Base-by-base conservation (phyloP, 2,113 vertebrate species). In the Dromaius novaehollandiae region DNA sequence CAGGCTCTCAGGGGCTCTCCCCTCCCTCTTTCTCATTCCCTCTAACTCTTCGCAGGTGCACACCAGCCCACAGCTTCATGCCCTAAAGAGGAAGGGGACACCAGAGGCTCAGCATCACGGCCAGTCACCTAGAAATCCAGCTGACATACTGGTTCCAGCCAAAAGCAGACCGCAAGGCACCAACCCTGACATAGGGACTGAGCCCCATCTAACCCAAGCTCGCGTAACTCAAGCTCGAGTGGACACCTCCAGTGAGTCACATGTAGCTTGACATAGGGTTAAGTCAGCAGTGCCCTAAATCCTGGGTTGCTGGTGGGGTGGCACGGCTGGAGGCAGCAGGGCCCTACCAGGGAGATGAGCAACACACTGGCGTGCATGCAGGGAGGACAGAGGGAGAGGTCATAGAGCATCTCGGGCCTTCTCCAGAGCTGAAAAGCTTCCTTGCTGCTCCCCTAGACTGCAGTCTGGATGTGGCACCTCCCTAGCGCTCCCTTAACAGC, bases 311-410 rank as follows among this genome's bases (percentile, higher is more conserved):
- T 22, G n/a, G 1, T 5, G 4, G 32, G 11, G 0, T 5, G 3
- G 44, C 11, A 42, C 50, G 51, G 20, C 25, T 11, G 25, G 26
- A 73, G 11, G 46, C n/a, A 87, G 48, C 11, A 53, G 73, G 13
- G 16, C 19, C 25, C 24, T 38, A 50, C 24, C 61, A 53, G 24
- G 18, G 16, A 32, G 28, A 44, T 34, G 56, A 51, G 7, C 36
- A 63, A n/a, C 7, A 10, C 7, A 4, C 10, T 56, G 12, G 2
- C 46, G 5, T 15, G 11, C 1, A 2, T 20, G 42, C 12, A 88
- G 25, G 11, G 44, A 34, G 56, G 4, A 51, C 15, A 66, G 3
- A 3, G 3, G 56, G 17, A 4, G 21, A 82, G 63, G 25, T 51
- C 42, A 53, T 7, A 24, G 14, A 50, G 9, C 9, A 88, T 32